Percentiles rank a stretch among this genome's conserved stretches.
Evolutionary conservation across 1,140 invertebrate genomes (phyloP).

Genomic region (Drosophila tristis): DNA sequence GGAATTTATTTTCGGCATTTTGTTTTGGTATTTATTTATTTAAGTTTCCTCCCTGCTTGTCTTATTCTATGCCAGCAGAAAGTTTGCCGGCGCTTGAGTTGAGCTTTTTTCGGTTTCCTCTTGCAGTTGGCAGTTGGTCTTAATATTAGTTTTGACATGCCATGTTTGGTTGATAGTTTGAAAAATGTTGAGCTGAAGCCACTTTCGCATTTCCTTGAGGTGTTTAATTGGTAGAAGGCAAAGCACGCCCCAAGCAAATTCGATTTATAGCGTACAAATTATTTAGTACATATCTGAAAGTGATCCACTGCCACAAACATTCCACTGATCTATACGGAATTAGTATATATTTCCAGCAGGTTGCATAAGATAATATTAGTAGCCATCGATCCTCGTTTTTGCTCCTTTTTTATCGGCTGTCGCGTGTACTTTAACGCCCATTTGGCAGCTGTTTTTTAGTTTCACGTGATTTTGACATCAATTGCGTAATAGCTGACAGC

Average conservation of each 20-base stretch:
- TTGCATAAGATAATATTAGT: not conserved
- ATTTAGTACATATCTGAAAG: no score
- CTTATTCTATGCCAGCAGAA: conserved; percentile 3
- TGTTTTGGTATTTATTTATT: conserved; percentile 9
- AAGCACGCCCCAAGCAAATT: no score
- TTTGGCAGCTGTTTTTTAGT: not conserved
- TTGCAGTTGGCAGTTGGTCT: conserved; percentile 5
- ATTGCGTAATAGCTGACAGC: conserved; percentile 34
- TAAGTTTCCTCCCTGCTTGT: not conserved
- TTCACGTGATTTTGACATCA: conserved; percentile 10
- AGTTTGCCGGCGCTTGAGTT: conserved; percentile 25
- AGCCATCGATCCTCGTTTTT: not conserved
- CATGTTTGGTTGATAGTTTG: not conserved
- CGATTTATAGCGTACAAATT: no score
- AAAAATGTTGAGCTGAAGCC: not conserved
- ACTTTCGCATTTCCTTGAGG: no score
- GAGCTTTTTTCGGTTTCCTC: conserved; percentile 11
- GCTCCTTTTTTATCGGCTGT: no score
- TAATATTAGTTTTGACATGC: conserved; percentile 18
- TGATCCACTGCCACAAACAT: no score
- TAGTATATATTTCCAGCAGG: not conserved
- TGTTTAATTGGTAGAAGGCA: no score
- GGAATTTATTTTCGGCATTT: conserved; percentile 3
- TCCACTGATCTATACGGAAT: not conserved
- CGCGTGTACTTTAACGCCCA: not conserved